Evolutionary conservation across 2,888 invertebrate species (phyloP).

Genomic region (Diabrotica balteata): DNA sequence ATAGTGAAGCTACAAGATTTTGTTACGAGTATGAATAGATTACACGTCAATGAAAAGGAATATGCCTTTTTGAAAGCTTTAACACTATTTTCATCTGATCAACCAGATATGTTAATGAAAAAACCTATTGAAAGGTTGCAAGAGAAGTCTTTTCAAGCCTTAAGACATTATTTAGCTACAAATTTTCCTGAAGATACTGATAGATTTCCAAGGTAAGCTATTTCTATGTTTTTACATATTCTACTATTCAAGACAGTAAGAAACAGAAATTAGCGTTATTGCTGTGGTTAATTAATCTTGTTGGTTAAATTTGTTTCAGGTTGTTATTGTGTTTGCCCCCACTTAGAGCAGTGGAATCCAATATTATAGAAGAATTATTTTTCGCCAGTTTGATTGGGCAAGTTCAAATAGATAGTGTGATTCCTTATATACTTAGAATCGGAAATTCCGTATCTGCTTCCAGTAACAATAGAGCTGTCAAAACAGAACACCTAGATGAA

Average conservation of each 20-base stretch:
- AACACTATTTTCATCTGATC: slow-evolving; percentile 68
- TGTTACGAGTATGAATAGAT: slow-evolving; percentile 74
- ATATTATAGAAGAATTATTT: slow-evolving; percentile 88
- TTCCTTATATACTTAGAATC: slow-evolving; percentile 86
- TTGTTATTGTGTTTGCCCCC: slow-evolving; percentile 76
- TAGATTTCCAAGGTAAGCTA: slow-evolving; percentile 63
- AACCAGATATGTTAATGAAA: slow-evolving; percentile 61
- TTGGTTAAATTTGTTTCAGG: slow-evolving; percentile 51
- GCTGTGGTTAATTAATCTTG: no score
- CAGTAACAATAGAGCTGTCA: slow-evolving; percentile 52
- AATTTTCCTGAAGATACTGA: slow-evolving; percentile 62
- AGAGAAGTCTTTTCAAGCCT: slow-evolving; percentile 68
- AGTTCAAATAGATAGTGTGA: slow-evolving; percentile 93
- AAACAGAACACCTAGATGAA: slow-evolving; percentile 55
- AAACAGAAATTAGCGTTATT: no score
- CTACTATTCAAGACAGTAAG: no score
- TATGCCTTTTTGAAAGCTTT: slow-evolving; percentile 88
- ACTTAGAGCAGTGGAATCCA: slow-evolving; percentile 74
- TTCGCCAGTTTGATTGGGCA: slow-evolving; percentile 91
- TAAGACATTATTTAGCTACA: slow-evolving; percentile 61
- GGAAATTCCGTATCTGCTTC: slow-evolving; percentile 46
- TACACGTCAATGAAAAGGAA: slow-evolving; percentile 83
- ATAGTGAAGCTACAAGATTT: slow-evolving; percentile 85
- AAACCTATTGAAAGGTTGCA: slow-evolving; percentile 68
- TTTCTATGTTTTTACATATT: no score